These are phyloP conservation scores for Drosophila chauvacae DNA, from an alignment of 1,140 invertebrate genomes.

Conservation along the genomic window DNA sequence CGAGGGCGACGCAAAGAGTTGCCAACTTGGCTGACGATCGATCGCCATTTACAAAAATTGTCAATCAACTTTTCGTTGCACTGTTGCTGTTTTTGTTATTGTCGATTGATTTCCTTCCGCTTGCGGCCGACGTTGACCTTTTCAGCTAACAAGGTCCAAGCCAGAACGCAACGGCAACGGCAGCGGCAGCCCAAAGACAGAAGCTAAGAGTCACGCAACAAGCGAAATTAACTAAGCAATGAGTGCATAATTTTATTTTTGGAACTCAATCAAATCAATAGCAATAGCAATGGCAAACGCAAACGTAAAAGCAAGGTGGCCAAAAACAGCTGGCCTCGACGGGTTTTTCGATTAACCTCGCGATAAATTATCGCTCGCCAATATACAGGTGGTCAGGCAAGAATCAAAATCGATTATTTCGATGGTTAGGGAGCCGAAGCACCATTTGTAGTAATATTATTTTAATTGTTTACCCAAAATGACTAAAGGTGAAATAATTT, in stretches of 20 bases:
- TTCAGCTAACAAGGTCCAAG: constrained; percentile 32
- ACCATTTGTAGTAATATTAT: not conserved
- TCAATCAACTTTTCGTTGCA: constrained; percentile 63
- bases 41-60: constrained; percentile 50
- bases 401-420: constrained; percentile 8
- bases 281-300: constrained; percentile 30
- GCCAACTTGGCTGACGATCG: constrained; percentile 51
- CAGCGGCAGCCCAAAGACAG: constrained; percentile 16
- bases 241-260: constrained; percentile 79
- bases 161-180: constrained; percentile 18
- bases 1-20: constrained; percentile 13
- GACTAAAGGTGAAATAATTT: not conserved
- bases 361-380: constrained; percentile 22
- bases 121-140: constrained; percentile 62
- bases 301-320: constrained; percentile 20
- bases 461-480: not conserved
- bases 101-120: constrained; percentile 67
- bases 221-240: constrained; percentile 49
- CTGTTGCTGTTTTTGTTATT: constrained; percentile 19
- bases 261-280: constrained; percentile 77
- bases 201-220: constrained; percentile 72
- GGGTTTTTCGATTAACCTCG: constrained; percentile 7
- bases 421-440: not conserved
- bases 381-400: not conserved
- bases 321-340: constrained; percentile 28